A percentile compares a stretch with the other conserved stretches of the same genome.
phyloP scores from a whole-genome alignment of 2,888 invertebrate genomes.

The Perdita meconis region DNA sequence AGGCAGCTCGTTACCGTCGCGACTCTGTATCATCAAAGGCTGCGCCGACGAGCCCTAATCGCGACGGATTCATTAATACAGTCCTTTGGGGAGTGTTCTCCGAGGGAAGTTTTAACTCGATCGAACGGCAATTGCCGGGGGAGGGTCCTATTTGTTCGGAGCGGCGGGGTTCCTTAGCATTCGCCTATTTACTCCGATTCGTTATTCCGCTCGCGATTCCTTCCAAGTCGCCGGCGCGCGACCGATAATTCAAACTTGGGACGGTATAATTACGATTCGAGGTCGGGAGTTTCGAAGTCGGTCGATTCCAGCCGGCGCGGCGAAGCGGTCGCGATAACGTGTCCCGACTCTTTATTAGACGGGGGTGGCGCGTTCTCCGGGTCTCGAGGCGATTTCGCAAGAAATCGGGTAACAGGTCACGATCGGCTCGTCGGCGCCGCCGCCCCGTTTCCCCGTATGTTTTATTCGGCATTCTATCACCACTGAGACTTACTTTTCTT shows the following conservation, averaged over 20 bases:
- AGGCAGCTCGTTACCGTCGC: constrained; percentile 62
- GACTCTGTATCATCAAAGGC: constrained; percentile 43
- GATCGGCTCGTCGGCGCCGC: constrained; percentile 58
- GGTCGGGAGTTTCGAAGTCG: constrained; percentile 17
- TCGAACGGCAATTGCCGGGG: too few relatives aligned
- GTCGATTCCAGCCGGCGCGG: constrained; percentile 19
- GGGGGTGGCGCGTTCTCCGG: not conserved
- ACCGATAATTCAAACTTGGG: constrained; percentile 38
- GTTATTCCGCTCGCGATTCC: constrained; percentile 29
- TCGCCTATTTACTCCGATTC: constrained; percentile 32
- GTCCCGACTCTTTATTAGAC: constrained; percentile 4
- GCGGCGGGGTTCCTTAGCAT: too few relatives aligned
- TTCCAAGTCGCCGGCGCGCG: not conserved
- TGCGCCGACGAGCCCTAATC: constrained; percentile 53
- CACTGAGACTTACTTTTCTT: constrained; percentile 66
- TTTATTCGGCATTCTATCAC: constrained; percentile 69
- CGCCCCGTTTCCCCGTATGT: constrained; percentile 68
- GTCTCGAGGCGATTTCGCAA: not conserved
- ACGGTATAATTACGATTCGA: constrained; percentile 20
- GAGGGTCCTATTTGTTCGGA: too few relatives aligned
- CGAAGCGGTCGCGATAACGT: constrained; percentile 21
- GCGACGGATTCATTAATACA: constrained; percentile 8
- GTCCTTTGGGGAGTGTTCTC: too few relatives aligned
- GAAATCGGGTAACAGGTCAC: not conserved
- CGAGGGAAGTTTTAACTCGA: too few relatives aligned